A percentile compares a stretch with the other conserved stretches of the same genome.
Conservation (phyloP, 2,113 vertebrate genomes). For the Micronycteris hirsuta region DNA sequence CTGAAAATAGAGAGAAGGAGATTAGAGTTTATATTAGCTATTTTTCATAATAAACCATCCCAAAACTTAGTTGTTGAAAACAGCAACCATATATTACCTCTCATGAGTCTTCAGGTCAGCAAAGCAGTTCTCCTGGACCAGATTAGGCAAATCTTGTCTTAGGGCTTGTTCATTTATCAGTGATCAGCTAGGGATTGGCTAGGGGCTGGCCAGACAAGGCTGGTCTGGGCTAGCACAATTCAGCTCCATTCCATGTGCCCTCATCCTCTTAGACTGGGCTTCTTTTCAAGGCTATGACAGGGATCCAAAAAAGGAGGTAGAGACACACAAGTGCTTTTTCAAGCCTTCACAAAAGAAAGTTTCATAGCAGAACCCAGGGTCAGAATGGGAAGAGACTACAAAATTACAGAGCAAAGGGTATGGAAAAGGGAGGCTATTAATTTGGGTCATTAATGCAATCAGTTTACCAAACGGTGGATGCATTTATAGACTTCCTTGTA, state of each 20-base stretch:
- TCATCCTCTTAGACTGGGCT: neutral
- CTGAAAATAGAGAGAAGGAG: neutral
- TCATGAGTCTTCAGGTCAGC: neutral
- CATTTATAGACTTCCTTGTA: neutral
- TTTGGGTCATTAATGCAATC: neutral
- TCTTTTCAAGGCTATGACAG: neutral
- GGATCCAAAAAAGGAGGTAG: neutral
- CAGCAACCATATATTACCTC: neutral
- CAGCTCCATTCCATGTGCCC: neutral
- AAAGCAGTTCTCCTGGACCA: neutral
- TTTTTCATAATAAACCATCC: neutral
- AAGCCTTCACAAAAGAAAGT: neutral
- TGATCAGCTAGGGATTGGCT: neutral
- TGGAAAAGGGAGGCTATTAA: constrained; percentile 3
- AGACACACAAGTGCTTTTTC: neutral
- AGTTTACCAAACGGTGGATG: neutral
- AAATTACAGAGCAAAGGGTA: neutral
- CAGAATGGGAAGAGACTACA: neutral
- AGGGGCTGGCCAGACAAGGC: neutral
- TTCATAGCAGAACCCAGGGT: neutral
- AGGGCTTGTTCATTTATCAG: neutral
- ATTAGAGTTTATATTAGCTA: neutral
- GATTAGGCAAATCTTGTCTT: neutral
- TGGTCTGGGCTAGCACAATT: neutral
- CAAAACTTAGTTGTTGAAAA: neutral